Percentiles rank a stretch among this genome's conserved stretches.
Conservation (phyloP, 2,888 invertebrate genomes). For the Zaprionus bogoriensis region DNA sequence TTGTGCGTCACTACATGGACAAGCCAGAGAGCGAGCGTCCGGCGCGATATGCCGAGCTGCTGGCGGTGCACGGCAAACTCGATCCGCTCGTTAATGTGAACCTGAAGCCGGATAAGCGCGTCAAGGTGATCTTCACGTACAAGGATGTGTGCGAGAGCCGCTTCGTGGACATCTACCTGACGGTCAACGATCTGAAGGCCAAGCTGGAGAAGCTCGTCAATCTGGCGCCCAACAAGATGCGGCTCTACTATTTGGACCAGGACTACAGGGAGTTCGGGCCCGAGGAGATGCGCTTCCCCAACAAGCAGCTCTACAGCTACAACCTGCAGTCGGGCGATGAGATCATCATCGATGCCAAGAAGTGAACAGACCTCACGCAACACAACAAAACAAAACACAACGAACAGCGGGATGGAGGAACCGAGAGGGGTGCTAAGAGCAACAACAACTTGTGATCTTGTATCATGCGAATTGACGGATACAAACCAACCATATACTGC, state of each 20-base stretch:
- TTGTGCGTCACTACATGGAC: conserved; percentile 95
- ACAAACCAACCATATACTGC: conserved; percentile 38
- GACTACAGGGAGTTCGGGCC: conserved; percentile 89
- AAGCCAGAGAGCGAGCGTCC: conserved; percentile 92
- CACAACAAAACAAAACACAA: too few relatives aligned
- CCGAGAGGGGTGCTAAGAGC: conserved; percentile 49
- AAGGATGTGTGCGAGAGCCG: conserved; percentile 89
- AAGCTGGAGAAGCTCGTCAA: conserved; percentile 91
- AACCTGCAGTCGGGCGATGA: conserved; percentile 95
- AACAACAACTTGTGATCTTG: conserved; percentile 72
- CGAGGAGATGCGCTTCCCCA: conserved; percentile 94
- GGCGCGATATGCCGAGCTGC: conserved; percentile 89
- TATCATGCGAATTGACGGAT: conserved; percentile 50
- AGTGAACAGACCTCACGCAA: too few relatives aligned
- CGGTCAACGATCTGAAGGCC: conserved; percentile 91
- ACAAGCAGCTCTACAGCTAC: conserved; percentile 95
- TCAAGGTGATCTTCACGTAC: conserved; percentile 92
- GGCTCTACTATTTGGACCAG: conserved; percentile 94
- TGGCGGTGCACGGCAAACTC: conserved; percentile 93
- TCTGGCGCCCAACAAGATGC: conserved; percentile 92
- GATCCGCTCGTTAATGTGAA: conserved; percentile 95
- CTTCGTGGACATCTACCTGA: conserved; percentile 90
- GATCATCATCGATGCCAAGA: conserved; percentile 93
- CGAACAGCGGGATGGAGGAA: not conserved
- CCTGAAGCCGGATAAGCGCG: conserved; percentile 92